These are phyloP conservation scores for Hoplias malabaricus DNA, from an alignment of 2,113 vertebrate species.

Conservation along the genomic window DNA sequence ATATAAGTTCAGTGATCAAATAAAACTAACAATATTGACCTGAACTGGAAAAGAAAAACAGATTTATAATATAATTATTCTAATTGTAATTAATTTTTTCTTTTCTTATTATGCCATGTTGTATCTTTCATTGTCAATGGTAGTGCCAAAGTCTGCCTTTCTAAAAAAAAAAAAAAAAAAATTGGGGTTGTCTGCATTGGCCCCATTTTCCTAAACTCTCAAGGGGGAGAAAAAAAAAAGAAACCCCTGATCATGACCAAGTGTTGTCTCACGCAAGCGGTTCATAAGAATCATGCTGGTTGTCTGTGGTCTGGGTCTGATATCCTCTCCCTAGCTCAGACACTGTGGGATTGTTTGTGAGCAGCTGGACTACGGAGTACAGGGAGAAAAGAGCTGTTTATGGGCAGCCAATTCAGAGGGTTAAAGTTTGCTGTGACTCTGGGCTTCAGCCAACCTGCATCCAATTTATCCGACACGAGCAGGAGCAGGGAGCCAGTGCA, in stretches of 20 bases:
- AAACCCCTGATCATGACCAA: too few species aligned
- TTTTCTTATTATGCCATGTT: too few species aligned
- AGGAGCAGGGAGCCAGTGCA: conserved; percentile 22
- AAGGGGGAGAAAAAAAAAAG: too few species aligned
- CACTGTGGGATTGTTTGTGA: conserved; percentile 41
- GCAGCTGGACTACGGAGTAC: conserved; percentile 29
- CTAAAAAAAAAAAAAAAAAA: not conserved
- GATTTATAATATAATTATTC: too few species aligned
- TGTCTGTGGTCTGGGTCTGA: conserved; percentile 4
- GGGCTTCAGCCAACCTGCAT: conserved; percentile 32
- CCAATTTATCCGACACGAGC: conserved; percentile 30
- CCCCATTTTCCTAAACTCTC: too few species aligned
- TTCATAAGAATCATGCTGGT: not conserved
- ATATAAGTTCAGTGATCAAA: not conserved
- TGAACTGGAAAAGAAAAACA: too few species aligned
- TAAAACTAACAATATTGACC: not conserved
- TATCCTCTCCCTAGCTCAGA: conserved; percentile 8
- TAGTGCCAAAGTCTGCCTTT: too few species aligned
- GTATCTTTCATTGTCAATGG: too few species aligned
- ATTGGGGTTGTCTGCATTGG: too few species aligned
- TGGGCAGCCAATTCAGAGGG: conserved; percentile 46
- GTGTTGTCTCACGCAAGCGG: not conserved
- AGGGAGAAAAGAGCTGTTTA: conserved; percentile 49
- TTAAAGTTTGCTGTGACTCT: conserved; percentile 35
- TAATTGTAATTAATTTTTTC: too few species aligned